phyloP scores from a whole-genome alignment of 2,797 vertebrate species.

The Gymnocypris eckloni region DNA sequence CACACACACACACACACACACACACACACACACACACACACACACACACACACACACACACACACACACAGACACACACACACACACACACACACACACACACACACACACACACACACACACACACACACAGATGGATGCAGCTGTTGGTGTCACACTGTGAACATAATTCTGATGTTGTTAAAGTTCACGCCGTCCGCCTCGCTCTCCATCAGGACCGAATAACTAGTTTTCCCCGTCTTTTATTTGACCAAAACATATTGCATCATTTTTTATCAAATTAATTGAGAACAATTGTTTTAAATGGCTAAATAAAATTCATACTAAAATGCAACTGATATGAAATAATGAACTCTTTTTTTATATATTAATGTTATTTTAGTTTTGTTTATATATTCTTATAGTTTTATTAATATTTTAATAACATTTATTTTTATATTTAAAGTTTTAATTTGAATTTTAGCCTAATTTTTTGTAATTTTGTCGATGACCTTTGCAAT shows the following conservation, averaged over 20 bases:
- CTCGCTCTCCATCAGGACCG: background rate
- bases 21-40: too few relatives aligned
- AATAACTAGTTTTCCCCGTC: background rate
- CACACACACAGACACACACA: background rate
- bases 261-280: background rate
- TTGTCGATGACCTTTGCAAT: background rate
- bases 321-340: background rate
- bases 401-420: background rate
- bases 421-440: background rate
- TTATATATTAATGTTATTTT: background rate
- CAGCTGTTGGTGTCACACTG: conserved; percentile 19
- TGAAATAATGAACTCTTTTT: background rate
- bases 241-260: background rate
- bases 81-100: background rate
- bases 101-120: background rate
- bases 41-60: too few relatives aligned
- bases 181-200: background rate
- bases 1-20: too few relatives aligned
- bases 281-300: background rate
- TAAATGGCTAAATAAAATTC: background rate
- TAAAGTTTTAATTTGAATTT: background rate
- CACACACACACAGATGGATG: background rate
- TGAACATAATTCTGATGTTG: background rate
- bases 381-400: background rate
- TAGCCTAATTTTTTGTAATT: background rate